phyloP scores from a whole-genome alignment of 1,140 invertebrate genomes.

The Bilobella aurantiaca region DNA sequence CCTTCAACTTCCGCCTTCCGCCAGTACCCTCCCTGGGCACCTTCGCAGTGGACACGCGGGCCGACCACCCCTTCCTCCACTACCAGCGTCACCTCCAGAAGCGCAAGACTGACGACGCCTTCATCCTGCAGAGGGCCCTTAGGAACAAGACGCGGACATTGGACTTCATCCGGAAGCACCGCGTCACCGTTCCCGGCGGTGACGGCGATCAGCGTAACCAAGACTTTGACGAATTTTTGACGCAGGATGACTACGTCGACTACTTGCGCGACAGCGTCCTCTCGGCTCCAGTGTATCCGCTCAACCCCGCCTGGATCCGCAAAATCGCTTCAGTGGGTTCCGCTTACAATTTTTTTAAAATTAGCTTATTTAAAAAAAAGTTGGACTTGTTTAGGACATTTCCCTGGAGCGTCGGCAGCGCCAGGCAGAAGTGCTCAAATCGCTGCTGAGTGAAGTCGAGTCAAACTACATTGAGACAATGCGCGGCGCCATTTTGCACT shows the following conservation, averaged over 20 bases:
- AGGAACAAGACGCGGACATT: neutral
- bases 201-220: neutral
- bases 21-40: neutral
- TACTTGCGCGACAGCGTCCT: conserved; percentile 26
- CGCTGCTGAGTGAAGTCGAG: conserved; percentile 19
- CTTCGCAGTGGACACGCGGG: neutral
- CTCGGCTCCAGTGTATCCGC: conserved; percentile 20
- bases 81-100: neutral
- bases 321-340: conserved; percentile 19
- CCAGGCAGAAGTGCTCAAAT: conserved; percentile 12
- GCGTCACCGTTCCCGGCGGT: too few species aligned
- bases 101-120: neutral
- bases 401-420: neutral
- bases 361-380: neutral
- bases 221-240: conserved; percentile 20
- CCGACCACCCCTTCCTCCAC: neutral
- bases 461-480: conserved; percentile 19
- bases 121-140: neutral
- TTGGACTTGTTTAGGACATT: neutral
- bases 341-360: neutral
- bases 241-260: conserved; percentile 28
- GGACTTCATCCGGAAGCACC: too few species aligned
- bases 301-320: conserved; percentile 19
- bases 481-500: conserved; percentile 22
- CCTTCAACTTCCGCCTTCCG: neutral